A percentile compares a stretch with the other conserved stretches of the same genome.
Evolutionary conservation across 2,113 vertebrate genomes (phyloP).

Genomic region (Rhodinocichla rosea): DNA sequence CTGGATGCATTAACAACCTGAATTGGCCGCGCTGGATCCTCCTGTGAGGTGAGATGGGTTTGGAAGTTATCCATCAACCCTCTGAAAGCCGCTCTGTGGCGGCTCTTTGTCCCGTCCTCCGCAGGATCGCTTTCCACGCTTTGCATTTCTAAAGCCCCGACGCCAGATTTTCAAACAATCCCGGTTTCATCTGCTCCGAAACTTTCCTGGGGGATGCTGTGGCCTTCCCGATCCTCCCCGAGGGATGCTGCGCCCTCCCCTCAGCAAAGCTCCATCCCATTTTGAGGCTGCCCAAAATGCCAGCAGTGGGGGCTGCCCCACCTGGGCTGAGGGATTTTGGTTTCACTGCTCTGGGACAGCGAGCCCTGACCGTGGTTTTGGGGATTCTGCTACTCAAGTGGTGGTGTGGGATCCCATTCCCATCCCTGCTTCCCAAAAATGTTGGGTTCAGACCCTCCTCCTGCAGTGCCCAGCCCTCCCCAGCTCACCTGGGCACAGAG

Average conservation of each 20-base stretch:
- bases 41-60: conserved; percentile 38
- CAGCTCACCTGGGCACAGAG: not conserved
- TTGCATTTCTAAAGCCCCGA: conserved; percentile 28
- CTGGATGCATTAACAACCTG: not conserved
- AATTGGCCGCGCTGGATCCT: not conserved
- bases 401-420: rapidly evolving
- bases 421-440: not conserved
- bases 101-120: conserved; percentile 28
- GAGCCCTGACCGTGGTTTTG: not conserved
- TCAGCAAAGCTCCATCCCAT: not conserved
- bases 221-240: not conserved
- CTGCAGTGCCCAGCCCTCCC: not conserved
- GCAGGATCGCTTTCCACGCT: not conserved
- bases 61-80: not conserved
- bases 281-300: no score
- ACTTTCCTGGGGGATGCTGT: not conserved
- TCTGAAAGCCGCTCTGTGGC: not conserved
- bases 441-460: not conserved
- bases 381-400: not conserved
- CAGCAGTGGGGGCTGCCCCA: not conserved
- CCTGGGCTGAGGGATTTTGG: not conserved
- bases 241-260: not conserved
- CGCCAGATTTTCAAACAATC: not conserved
- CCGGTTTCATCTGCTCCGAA: not conserved
- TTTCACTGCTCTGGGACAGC: rapidly evolving